A percentile compares a stretch with the other conserved stretches of the same genome.
Conservation (phyloP, 2,113 vertebrate genomes). For the Gasterosteus aculeatus region DNA sequence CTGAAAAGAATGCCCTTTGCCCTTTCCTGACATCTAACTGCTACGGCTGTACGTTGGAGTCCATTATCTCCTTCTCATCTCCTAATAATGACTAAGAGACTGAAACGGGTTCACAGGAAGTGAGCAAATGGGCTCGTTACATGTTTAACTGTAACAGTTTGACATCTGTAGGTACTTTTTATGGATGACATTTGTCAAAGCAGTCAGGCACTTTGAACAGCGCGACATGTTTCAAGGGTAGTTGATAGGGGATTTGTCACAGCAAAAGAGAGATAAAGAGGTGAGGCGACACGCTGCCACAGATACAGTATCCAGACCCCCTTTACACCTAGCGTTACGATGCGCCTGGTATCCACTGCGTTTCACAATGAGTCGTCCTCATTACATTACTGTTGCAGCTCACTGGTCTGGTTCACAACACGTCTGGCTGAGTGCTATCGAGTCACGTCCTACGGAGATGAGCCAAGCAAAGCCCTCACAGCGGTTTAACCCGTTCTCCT, state of each 20-base stretch:
- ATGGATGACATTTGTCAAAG: not conserved
- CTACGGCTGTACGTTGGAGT: not conserved
- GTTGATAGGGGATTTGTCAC: not conserved
- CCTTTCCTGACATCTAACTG: not conserved
- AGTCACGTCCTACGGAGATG: too few species aligned
- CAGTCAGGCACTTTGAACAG: constrained; percentile 23
- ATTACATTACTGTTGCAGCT: not conserved
- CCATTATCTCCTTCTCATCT: constrained; percentile 4
- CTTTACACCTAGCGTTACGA: too few species aligned
- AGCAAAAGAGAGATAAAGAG: not conserved
- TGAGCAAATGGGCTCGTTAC: constrained; percentile 13
- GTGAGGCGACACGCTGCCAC: not conserved
- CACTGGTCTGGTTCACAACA: not conserved
- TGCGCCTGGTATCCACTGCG: not conserved
- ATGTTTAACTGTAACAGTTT: constrained; percentile 12
- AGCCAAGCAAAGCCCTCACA: too few species aligned
- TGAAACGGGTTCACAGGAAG: not conserved
- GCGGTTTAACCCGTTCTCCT: too few species aligned
- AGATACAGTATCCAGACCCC: too few species aligned
- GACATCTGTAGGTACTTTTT: not conserved
- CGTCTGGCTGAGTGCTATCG: not conserved
- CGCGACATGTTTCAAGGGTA: not conserved
- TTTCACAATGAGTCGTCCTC: not conserved
- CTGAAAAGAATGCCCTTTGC: not conserved
- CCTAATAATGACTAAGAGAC: constrained; percentile 6